phyloP scores from a whole-genome alignment of 2,113 vertebrate species.

The Strigops habroptila region DNA sequence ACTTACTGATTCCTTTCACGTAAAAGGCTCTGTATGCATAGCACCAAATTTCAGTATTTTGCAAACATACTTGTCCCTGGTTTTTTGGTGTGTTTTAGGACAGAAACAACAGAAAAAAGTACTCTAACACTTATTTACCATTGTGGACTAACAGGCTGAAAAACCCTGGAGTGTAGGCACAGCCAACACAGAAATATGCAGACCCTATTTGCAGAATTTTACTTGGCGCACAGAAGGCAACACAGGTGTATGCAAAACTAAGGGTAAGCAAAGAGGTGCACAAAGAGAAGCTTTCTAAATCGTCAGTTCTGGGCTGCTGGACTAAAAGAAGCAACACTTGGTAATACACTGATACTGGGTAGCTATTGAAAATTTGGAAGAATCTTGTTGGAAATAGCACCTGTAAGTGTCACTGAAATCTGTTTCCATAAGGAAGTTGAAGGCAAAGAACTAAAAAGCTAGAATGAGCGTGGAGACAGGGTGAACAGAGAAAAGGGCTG shows the following conservation, averaged over 20 bases:
- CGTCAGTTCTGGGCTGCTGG: neutral
- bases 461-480: neutral
- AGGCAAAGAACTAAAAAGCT: neutral
- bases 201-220: neutral
- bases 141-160: neutral
- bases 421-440: neutral
- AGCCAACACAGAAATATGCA: neutral
- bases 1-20: neutral
- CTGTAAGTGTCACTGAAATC: neutral
- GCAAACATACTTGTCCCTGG: neutral
- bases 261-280: neutral
- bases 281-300: neutral
- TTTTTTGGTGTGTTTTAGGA: neutral
- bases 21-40: neutral
- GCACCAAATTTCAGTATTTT: neutral
- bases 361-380: neutral
- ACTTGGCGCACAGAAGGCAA: neutral
- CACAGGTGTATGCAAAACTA: neutral
- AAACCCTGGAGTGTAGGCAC: neutral
- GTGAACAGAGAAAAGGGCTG: neutral
- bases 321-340: neutral
- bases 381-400: constrained; percentile 15
- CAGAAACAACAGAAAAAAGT: neutral
- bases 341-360: neutral
- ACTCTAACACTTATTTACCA: neutral